These are phyloP conservation scores for Drosophila erecta DNA, from an alignment of 1,140 invertebrate species.

Conservation along the genomic window DNA sequence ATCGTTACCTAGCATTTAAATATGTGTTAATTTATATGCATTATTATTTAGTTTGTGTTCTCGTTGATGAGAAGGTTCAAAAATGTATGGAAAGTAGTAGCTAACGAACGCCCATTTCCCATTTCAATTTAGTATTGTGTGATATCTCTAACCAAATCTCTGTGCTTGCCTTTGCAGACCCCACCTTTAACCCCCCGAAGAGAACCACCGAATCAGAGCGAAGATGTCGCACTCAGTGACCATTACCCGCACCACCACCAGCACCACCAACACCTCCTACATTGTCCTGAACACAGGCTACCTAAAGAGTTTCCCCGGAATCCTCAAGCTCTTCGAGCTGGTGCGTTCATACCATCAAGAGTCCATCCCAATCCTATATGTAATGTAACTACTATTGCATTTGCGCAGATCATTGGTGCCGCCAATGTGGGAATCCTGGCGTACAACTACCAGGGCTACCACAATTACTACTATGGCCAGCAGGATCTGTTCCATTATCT, in stretches of 20 bases:
- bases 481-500: conserved; percentile 91
- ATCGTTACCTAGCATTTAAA: not conserved
- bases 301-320: conserved; percentile 89
- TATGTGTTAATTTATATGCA: not conserved
- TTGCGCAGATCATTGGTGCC: conserved; percentile 90
- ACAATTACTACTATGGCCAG: conserved; percentile 60
- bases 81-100: no score
- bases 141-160: not conserved
- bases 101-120: no score
- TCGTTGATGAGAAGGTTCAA: no score
- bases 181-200: conserved; percentile 26
- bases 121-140: not conserved
- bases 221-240: conserved; percentile 94
- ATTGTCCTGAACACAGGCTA: conserved; percentile 91
- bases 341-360: conserved; percentile 86
- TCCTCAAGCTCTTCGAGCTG: conserved; percentile 90
- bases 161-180: conserved; percentile 9
- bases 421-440: conserved; percentile 89
- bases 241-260: conserved; percentile 93
- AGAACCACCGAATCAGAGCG: conserved; percentile 32
- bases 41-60: no score
- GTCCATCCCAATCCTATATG: not conserved
- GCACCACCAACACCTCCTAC: conserved; percentile 89
- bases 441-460: conserved; percentile 86
- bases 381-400: not conserved